phyloP scores from a whole-genome alignment of 2,113 vertebrate species.

The Halcyon malimbica region DNA sequence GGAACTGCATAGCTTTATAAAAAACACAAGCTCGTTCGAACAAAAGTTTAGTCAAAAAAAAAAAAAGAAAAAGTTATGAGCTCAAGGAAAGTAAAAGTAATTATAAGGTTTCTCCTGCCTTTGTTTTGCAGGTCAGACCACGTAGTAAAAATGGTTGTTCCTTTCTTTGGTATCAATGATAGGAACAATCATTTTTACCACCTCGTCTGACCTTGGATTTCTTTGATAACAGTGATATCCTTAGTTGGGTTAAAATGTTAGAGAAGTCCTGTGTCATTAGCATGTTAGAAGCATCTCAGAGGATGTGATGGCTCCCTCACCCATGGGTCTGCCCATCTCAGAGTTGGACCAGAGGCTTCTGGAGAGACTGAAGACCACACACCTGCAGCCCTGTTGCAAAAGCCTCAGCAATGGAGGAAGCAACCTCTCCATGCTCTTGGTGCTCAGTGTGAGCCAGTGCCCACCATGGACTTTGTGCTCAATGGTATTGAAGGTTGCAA shows the following conservation, averaged over 20 bases:
- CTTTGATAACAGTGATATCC: not conserved
- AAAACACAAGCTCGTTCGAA: not conserved
- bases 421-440: accelerated
- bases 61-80: not conserved
- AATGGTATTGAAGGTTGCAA: not conserved
- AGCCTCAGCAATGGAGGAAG: not conserved
- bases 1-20: not conserved
- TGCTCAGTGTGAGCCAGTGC: not conserved
- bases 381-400: not conserved
- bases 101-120: not conserved
- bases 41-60: not conserved
- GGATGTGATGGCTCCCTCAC: not conserved
- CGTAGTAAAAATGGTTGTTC: not conserved
- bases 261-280: not conserved
- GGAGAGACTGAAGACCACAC: not conserved
- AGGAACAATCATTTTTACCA: not conserved
- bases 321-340: not conserved
- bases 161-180: not conserved
- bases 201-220: not conserved
- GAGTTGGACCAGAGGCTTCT: not conserved
- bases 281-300: accelerated
- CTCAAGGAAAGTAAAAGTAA: not conserved
- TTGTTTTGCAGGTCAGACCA: not conserved
- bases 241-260: not conserved
- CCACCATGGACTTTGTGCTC: not conserved